A percentile compares a stretch with the other conserved stretches of the same genome.
phyloP scores from a whole-genome alignment of 2,113 vertebrate genomes.

The Campylomormyrus numenius region DNA sequence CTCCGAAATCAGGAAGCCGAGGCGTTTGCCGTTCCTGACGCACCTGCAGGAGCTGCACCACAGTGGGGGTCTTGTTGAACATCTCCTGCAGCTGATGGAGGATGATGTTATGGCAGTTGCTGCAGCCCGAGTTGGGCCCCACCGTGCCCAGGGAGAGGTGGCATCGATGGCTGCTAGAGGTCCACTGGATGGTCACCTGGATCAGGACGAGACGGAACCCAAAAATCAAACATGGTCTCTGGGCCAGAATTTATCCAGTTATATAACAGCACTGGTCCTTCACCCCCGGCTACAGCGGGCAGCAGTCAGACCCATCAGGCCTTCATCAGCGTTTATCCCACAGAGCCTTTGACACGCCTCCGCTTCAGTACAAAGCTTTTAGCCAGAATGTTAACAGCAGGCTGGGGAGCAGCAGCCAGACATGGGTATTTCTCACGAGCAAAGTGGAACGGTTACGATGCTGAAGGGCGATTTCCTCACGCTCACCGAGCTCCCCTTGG shows the following conservation, averaged over 20 bases:
- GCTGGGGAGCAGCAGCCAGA: background rate
- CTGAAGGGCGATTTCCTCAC: background rate
- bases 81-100: slow-evolving; percentile 98
- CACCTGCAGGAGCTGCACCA: slow-evolving; percentile 92
- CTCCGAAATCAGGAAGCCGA: background rate
- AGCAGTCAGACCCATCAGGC: background rate
- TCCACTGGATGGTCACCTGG: slow-evolving; percentile 97
- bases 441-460: background rate
- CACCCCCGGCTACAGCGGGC: background rate
- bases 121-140: slow-evolving; percentile 96
- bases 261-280: background rate
- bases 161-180: slow-evolving; percentile 82
- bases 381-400: background rate
- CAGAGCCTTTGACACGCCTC: background rate
- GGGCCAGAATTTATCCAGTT: background rate
- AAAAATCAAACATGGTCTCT: background rate
- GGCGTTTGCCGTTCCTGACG: background rate
- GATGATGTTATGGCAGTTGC: slow-evolving; percentile 99
- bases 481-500: slow-evolving; percentile 93
- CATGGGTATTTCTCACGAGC: background rate
- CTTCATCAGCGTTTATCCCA: background rate
- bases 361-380: background rate
- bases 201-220: slow-evolving; percentile 22
- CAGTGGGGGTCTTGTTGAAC: slow-evolving; percentile 95
- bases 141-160: slow-evolving; percentile 93